Evolutionary conservation across 2,888 invertebrate species (phyloP), one percentile per base, ranked within the genome.

Genomic region (Coecobrya sp.): DNA sequence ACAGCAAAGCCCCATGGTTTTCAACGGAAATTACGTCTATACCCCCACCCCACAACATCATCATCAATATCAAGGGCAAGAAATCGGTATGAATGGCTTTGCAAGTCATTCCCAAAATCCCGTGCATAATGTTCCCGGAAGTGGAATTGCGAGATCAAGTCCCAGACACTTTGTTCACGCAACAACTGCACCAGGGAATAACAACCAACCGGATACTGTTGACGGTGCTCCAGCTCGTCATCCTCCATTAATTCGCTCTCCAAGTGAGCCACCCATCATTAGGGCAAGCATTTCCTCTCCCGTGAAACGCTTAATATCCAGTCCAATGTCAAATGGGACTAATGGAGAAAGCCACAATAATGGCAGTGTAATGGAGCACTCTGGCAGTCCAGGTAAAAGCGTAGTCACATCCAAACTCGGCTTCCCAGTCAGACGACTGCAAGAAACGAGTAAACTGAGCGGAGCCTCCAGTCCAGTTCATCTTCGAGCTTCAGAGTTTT

Each of bases 401-500:
- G 87, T 87, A 36, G 81, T 93, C 85, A 94, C 93, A 81, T 94
- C 95, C n/a, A 95, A 95, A 70, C 90, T 94, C 5, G 95, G 95
- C 55, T 95, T 93, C 82, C 95, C 95, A 45, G 94, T 95, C 3
- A 30, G 95, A 49, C 93, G 93, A 88, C 59, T 95, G 16, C 91
- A 93, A 49, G 94, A 93, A 49, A 73, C 86, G 68, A 90, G 92
- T 85, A 92, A 93, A 73, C 86, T 91, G n/a, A 49, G 93, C 16
- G 91, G 93, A 25, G 86, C 94, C 4, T 93, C 92, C 30, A 93
- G 91, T 88, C 95, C 94, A 19, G 93, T 95, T 27, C 95, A 95
- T 76, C 79, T 93, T 87, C 94, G 92, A 87, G 95, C 94, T n/a
- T 94, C 93, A 1, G 95, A 94, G 70, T 95, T 95, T 86, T 95